Evolutionary conservation across 2,888 invertebrate genomes (phyloP), one percentile per base, ranked within the genome.

Genomic region (Elysia crispata): DNA sequence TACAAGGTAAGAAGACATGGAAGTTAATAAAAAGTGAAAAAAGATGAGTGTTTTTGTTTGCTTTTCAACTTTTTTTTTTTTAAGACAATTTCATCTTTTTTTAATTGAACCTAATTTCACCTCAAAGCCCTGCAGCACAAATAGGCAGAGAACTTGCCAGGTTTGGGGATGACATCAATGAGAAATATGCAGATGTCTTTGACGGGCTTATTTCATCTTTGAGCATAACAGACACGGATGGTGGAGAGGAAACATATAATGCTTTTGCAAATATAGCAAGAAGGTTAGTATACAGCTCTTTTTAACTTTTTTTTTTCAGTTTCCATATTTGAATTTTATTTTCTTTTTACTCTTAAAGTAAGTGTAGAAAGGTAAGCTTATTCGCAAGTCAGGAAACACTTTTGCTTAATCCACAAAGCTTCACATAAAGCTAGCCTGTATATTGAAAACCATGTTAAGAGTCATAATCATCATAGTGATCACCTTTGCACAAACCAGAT

Each of bases 101-200:
- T 8, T 18, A 66, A 66, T 28, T 5, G 6, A 15, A 20, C 8
- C 25, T 15, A 23, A 8, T 30, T 66, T 81, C 72, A 67, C 23
- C 77, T 87, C 87, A 23, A 86, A 91, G 91, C 50, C 86, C 87
- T 60, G 86, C 89, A 62, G 85, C 90, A 49, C 86, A 89, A 72
- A 88, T 92, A 69, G 91, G 91, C 6, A 81, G 91, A 25, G 90
- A 90, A 81, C 82, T 92, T 82, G 91, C 91, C 0, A 84, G 84
- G 67, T 89, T 92, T 28, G 91, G 91, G 11, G 92, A 92, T 85
- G 91, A 91, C 70, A 88, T 92, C 80, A 90, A 91, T 72, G 84
- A 86, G 60, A 85, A 87, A 74, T 91, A 91, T 83, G 85, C 86
- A 28, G 83, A 85, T 50, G 88, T 89, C 77, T 91, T 92, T 85